phyloP scores from a whole-genome alignment of 2,888 invertebrate genomes.

The Leptura quadrifasciata region DNA sequence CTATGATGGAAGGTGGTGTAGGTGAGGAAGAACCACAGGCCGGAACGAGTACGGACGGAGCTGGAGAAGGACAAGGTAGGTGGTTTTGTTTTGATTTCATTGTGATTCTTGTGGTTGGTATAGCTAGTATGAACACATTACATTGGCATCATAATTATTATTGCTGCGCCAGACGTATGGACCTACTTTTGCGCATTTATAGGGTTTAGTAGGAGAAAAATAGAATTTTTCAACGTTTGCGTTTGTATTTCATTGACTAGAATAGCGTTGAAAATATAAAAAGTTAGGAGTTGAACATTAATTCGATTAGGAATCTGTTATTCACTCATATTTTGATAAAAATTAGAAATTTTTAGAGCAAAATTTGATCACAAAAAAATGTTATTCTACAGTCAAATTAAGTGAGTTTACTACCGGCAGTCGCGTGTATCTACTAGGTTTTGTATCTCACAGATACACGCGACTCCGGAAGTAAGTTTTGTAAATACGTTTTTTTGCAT shows the following conservation, averaged over 20 bases:
- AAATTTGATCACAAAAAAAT: too few species aligned
- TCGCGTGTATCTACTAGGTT: too few species aligned
- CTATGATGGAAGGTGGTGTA: constrained; percentile 67
- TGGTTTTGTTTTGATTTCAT: constrained; percentile 56
- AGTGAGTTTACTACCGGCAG: too few species aligned
- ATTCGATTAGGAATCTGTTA: neutral
- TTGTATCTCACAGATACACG: too few species aligned
- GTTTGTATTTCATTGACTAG: too few species aligned
- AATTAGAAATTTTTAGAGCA: too few species aligned
- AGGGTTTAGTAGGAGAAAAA: neutral
- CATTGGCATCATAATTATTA: constrained; percentile 24
- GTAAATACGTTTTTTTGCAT: too few species aligned
- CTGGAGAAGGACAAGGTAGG: constrained; percentile 73
- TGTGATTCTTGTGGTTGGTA: constrained; percentile 43
- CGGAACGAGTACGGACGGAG: constrained; percentile 70
- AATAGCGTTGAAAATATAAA: neutral
- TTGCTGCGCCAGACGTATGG: neutral
- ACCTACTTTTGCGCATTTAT: neutral
- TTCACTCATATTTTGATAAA: too few species aligned
- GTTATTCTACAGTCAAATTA: too few species aligned
- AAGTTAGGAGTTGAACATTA: neutral
- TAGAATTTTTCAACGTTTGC: too few species aligned
- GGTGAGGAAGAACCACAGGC: constrained; percentile 70
- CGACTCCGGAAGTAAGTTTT: too few species aligned
- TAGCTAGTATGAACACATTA: constrained; percentile 49